Conservation (phyloP, 1,140 invertebrate species). For the Drosophila yakuba region DNA sequence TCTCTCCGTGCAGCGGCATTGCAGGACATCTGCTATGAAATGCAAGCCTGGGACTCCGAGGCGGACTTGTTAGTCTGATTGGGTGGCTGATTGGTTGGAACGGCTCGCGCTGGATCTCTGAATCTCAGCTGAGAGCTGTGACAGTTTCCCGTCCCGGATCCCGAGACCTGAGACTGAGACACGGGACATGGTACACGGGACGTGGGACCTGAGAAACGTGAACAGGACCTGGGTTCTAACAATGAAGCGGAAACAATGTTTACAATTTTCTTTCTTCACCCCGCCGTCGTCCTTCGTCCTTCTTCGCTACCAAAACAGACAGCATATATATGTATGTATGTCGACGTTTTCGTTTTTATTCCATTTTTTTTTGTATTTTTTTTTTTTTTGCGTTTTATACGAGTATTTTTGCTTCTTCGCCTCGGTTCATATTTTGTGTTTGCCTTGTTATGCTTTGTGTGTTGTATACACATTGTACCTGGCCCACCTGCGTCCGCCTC, state of each 20-base stretch:
- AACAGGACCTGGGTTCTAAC: constrained; percentile 45
- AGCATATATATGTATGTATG: constrained; percentile 37
- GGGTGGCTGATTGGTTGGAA: constrained; percentile 75
- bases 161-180: constrained; percentile 54
- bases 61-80: constrained; percentile 77
- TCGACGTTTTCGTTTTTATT: constrained; percentile 16
- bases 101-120: constrained; percentile 59
- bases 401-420: constrained; percentile 29
- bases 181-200: constrained; percentile 16
- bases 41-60: constrained; percentile 51
- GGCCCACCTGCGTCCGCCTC: constrained; percentile 17
- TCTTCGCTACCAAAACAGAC: constrained; percentile 28
- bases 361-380: not conserved
- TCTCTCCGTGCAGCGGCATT: constrained; percentile 5
- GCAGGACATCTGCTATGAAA: constrained; percentile 69
- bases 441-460: constrained; percentile 82
- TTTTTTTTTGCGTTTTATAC: constrained; percentile 2
- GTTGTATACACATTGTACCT: constrained; percentile 79
- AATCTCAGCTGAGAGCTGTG: constrained; percentile 44
- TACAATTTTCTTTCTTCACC: constrained; percentile 60
- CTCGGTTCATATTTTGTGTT: constrained; percentile 62
- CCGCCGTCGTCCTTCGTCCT: constrained; percentile 14
- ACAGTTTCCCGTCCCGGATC: constrained; percentile 63
- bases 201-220: constrained; percentile 38
- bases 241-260: constrained; percentile 83